Base-by-base conservation (phyloP, 2,797 vertebrate genomes). In the Manis crassicaudata region DNA sequence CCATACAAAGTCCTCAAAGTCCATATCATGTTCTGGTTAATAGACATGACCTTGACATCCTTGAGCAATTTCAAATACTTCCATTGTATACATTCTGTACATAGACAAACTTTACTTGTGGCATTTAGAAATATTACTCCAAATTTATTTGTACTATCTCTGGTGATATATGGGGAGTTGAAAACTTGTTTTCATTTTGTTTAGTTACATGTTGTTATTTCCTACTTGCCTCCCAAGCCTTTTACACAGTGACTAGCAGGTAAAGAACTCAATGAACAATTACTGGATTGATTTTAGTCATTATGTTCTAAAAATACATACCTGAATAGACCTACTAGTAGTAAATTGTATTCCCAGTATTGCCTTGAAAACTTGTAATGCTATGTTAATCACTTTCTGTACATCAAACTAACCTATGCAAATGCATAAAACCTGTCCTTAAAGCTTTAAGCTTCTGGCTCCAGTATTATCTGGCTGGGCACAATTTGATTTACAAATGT, bases 401-500 rank as follows among this genome's bases (percentile, higher is more conserved):
- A 92, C 92, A 92, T 29, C 84, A 96, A 67, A 88, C 88, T 79
- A 96, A 94, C 70, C 40, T 63, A 68, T 80, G 86, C n/a, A 91
- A 75, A 60, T 95, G 12, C 18, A 56, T 50, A 25, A 79, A 91
- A 94, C 46, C 17, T 58, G 13, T 73, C 58, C 52, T 97, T 67
- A 87, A 73, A 92, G 77, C 52, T 92, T 96, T 87, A 93, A 25
- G 56, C 62, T 90, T 92, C 85, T 93, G 46, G 72, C 77, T 86
- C 92, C 60, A 96, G 6, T 23, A 62, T 11, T 32, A 50, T 89
- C 76, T 96, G 94, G 82, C 3, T 82, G 96, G 96, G 62, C 40
- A 92, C n/a, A 95, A 97, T 91, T 97, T 97, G 91, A 94, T 70
- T 95, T 97, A 97, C 90, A 97, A 98, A 98, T 94, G 1, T 96